Evolutionary conservation across 2,797 vertebrate genomes (phyloP).

Genomic region (Myotis pilosus): DNA sequence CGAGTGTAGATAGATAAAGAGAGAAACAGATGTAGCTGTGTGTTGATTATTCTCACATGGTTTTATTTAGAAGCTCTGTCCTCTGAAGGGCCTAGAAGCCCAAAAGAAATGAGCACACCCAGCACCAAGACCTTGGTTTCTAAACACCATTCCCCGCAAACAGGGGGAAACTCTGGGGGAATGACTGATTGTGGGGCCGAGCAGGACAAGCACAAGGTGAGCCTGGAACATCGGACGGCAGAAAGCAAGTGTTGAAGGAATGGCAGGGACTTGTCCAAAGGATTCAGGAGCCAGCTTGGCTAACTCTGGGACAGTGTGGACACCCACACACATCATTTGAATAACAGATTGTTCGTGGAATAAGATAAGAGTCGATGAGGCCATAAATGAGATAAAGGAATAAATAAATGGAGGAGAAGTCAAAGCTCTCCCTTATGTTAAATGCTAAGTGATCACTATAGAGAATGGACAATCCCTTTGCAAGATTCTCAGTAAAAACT

Average conservation of each 20-base stretch:
- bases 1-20: too few relatives aligned
- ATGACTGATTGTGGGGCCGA: not conserved
- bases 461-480: not conserved
- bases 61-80: not conserved
- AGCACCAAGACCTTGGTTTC: not conserved
- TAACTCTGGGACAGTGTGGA: not conserved
- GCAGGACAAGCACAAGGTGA: not conserved
- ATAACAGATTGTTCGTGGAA: not conserved
- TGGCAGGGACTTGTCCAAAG: not conserved
- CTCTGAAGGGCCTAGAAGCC: not conserved
- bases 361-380: not conserved
- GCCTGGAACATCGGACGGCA: not conserved
- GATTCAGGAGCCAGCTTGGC: not conserved
- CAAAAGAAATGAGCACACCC: not conserved
- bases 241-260: not conserved
- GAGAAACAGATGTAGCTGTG: not conserved
- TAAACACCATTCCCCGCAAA: rapidly evolving
- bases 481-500: not conserved
- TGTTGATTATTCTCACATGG: rapidly evolving
- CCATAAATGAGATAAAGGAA: not conserved
- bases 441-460: not conserved
- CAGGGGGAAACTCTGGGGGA: too few relatives aligned
- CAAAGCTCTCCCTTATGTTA: not conserved
- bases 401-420: not conserved
- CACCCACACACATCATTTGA: not conserved